Conservation (phyloP, 1,140 invertebrate species). For the Mylabris phalerata region DNA sequence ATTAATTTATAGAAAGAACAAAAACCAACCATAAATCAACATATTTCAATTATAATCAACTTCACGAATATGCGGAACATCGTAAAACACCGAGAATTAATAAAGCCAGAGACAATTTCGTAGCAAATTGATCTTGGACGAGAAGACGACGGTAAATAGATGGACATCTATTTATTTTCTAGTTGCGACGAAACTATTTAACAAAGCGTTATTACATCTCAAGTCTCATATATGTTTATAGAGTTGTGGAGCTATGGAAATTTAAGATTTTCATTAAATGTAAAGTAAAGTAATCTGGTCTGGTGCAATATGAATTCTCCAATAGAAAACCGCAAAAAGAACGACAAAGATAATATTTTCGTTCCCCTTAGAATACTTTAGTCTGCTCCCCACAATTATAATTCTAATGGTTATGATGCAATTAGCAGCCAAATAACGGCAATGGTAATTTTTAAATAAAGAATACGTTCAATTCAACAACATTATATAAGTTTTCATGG, state of each 20-base stretch:
- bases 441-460: constrained; percentile 32
- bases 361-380: not conserved
- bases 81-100: too few species aligned
- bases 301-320: constrained; percentile 10
- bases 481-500: too few species aligned
- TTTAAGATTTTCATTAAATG: constrained; percentile 24
- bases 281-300: constrained; percentile 20
- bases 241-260: constrained; percentile 16
- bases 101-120: too few species aligned
- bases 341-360: not conserved
- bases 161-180: too few species aligned
- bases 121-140: too few species aligned
- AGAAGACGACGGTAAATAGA: too few species aligned
- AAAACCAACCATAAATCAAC: too few species aligned
- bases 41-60: too few species aligned
- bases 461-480: not conserved
- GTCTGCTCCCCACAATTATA: constrained; percentile 18
- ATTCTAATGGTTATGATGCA: constrained; percentile 30
- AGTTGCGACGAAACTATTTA: constrained; percentile 5
- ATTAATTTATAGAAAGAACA: too few species aligned
- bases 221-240: constrained; percentile 6
- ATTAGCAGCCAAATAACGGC: constrained; percentile 32
- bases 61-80: too few species aligned
- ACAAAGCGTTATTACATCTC: constrained; percentile 8
- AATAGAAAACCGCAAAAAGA: constrained; percentile 17